Evolutionary conservation across 2,797 vertebrate species (phyloP).

Genomic region (Carduelis carduelis): DNA sequence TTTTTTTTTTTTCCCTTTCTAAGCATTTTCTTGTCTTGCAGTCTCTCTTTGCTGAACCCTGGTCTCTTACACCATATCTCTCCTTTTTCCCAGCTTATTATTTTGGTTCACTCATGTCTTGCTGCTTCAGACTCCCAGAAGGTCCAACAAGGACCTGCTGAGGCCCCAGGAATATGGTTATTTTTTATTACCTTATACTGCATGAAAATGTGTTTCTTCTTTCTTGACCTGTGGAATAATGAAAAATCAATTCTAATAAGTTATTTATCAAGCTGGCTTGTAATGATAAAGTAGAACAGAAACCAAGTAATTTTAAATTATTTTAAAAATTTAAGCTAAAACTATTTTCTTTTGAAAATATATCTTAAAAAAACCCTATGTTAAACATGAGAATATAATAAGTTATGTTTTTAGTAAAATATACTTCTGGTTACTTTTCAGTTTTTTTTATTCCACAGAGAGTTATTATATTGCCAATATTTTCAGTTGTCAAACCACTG

Average conservation of each 20-base stretch:
- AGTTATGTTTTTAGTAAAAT: neutral
- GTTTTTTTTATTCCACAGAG: neutral
- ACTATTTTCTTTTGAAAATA: neutral
- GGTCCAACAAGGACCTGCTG: neutral
- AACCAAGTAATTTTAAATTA: accelerated
- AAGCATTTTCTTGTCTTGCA: neutral
- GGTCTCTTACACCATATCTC: neutral
- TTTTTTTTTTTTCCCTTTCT: neutral
- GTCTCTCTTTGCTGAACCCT: neutral
- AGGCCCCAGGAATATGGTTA: neutral
- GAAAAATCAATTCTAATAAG: neutral
- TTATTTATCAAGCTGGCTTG: neutral
- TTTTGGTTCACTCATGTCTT: neutral
- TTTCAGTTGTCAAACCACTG: neutral
- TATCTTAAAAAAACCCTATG: neutral
- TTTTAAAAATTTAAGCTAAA: neutral
- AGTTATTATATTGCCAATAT: neutral
- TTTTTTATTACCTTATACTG: neutral
- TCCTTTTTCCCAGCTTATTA: neutral
- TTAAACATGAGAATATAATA: neutral
- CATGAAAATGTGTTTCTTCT: neutral
- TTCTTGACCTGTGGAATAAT: neutral
- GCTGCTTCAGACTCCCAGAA: neutral
- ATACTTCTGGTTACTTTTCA: neutral
- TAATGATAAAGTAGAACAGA: neutral